These are phyloP conservation scores for Ctenosaura bakeri DNA, from an alignment of 2,797 vertebrate genomes.

Conservation along the genomic window DNA sequence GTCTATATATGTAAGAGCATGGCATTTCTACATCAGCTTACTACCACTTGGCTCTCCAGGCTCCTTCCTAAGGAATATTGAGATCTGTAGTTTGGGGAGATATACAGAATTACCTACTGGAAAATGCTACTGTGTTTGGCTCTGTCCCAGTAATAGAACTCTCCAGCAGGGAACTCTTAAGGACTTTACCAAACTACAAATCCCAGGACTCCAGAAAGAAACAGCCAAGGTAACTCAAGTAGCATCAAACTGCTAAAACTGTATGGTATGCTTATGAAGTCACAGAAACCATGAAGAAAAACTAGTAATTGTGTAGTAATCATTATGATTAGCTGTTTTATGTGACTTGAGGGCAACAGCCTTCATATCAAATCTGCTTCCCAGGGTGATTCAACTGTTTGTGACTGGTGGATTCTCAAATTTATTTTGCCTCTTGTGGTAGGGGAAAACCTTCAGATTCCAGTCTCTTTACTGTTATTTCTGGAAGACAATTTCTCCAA, in stretches of 20 bases:
- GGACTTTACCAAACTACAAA: too few species aligned
- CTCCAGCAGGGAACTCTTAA: too few species aligned
- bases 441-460: not conserved
- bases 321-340: not conserved
- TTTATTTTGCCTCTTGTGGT: not conserved
- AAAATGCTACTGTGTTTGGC: too few species aligned
- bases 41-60: too few species aligned
- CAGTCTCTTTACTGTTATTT: not conserved
- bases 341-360: not conserved
- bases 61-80: too few species aligned
- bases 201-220: too few species aligned
- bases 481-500: not conserved
- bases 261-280: not conserved
- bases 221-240: too few species aligned
- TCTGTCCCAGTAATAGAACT: too few species aligned
- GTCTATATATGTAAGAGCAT: not conserved
- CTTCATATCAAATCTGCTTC: not conserved
- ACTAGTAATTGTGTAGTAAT: not conserved
- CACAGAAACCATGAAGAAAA: not conserved
- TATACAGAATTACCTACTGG: too few species aligned
- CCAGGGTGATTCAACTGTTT: not conserved
- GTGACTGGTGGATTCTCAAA: not conserved
- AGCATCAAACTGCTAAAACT: too few species aligned
- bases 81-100: too few species aligned
- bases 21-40: too few species aligned